These are phyloP conservation scores for Caenorhabditis panamensis DNA, from an alignment of 2,888 invertebrate species.

Conservation along the genomic window DNA sequence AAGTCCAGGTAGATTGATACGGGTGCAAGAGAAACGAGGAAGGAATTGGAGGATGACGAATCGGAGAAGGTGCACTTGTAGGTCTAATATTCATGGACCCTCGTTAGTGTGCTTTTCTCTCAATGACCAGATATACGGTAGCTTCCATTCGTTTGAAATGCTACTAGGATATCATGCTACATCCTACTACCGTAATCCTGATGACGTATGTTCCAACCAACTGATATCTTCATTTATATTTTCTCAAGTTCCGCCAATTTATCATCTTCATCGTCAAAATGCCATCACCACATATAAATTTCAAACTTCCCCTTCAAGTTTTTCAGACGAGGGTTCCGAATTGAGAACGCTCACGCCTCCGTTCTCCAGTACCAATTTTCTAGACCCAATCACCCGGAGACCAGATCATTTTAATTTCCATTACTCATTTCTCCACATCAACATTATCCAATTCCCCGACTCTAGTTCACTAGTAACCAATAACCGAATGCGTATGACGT, in stretches of 20 bases:
- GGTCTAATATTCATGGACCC: background rate
- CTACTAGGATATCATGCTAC: too few species aligned
- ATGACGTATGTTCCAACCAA: background rate
- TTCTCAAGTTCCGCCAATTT: background rate
- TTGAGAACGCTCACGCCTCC: background rate
- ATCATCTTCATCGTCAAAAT: background rate
- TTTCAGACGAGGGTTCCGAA: too few species aligned
- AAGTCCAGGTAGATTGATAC: conserved; percentile 26
- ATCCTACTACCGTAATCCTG: background rate
- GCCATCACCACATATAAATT: background rate
- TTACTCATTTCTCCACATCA: conserved; percentile 5
- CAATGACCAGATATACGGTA: too few species aligned
- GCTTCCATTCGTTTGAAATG: too few species aligned
- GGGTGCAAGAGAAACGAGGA: conserved; percentile 8
- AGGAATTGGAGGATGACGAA: conserved; percentile 18
- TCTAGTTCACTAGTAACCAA: conserved; percentile 24
- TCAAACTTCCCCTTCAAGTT: background rate
- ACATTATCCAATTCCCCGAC: background rate
- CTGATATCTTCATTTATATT: background rate
- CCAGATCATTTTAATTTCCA: conserved; percentile 20
- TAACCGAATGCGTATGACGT: conserved; percentile 5
- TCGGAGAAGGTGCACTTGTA: background rate
- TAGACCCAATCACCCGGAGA: conserved; percentile 24
- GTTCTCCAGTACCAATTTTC: too few species aligned
- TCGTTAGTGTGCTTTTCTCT: too few species aligned